These are phyloP conservation scores for Corydoras maculifer DNA, from an alignment of 2,113 vertebrate species.

Conservation along the genomic window DNA sequence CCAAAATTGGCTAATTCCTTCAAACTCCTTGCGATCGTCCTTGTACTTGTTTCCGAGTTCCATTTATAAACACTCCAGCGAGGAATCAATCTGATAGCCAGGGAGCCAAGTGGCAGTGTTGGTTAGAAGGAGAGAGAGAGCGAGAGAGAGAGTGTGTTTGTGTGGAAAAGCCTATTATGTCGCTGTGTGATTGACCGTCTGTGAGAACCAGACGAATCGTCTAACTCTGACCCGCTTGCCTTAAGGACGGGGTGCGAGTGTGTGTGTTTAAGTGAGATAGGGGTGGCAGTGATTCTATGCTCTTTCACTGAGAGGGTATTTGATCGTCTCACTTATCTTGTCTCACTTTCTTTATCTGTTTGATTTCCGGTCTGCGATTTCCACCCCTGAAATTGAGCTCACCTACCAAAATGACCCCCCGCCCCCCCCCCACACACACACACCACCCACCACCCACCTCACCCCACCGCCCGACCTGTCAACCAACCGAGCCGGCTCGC, in stretches of 20 bases:
- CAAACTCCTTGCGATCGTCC: neutral
- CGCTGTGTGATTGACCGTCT: slow-evolving; percentile 15
- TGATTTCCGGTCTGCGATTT: neutral
- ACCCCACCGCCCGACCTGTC: neutral
- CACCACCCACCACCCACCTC: too few relatives aligned
- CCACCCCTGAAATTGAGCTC: neutral
- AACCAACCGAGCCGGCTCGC: neutral
- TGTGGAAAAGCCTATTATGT: slow-evolving; percentile 26
- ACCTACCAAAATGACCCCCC: neutral
- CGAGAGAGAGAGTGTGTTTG: neutral
- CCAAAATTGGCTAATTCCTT: neutral
- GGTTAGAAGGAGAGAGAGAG: neutral
- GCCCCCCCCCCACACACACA: too few relatives aligned
- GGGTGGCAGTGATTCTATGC: neutral
- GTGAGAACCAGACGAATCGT: slow-evolving; percentile 11
- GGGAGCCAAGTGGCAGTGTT: neutral
- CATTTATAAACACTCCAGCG: slow-evolving; percentile 4
- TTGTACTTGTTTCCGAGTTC: neutral
- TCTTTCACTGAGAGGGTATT: neutral
- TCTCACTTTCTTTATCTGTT: neutral
- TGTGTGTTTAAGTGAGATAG: neutral
- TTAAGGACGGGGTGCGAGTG: neutral
- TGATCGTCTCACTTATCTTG: neutral
- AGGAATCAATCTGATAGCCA: slow-evolving; percentile 1
- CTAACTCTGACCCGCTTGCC: slow-evolving; percentile 32